Evolutionary conservation across 2,888 invertebrate species (phyloP).

Genomic region (Drosophila anomalata): DNA sequence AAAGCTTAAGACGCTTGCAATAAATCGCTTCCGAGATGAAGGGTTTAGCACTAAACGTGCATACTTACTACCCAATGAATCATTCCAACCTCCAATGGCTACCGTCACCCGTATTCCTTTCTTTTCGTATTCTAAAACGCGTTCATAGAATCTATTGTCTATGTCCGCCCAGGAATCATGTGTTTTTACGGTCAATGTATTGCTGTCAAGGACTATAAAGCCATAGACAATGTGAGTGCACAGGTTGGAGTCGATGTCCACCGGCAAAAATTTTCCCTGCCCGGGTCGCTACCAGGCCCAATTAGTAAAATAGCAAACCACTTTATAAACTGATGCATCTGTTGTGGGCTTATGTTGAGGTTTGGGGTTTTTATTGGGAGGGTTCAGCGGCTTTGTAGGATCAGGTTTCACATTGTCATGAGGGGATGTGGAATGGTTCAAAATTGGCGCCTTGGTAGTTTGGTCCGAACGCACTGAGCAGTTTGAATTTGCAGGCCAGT

Average conservation of each 20-base stretch:
- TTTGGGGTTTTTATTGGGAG: conserved; percentile 72
- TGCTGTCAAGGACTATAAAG: conserved; percentile 91
- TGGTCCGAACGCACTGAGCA: conserved; percentile 84
- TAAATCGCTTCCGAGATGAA: conserved; percentile 87
- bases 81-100: conserved; percentile 93
- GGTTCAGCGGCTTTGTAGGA: conserved; percentile 59
- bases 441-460: conserved; percentile 62
- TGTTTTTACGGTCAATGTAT: conserved; percentile 87
- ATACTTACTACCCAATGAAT: conserved; percentile 90
- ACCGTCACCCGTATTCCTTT: conserved; percentile 90
- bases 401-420: conserved; percentile 52
- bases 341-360: conserved; percentile 66
- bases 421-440: conserved; percentile 63
- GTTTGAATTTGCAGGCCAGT: conserved; percentile 90
- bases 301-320: conserved; percentile 93
- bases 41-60: conserved; percentile 87
- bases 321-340: conserved; percentile 84
- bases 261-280: conserved; percentile 90
- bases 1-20: conserved; percentile 87
- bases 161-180: conserved; percentile 92
- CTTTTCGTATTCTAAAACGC: conserved; percentile 87
- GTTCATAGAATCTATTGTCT: conserved; percentile 90
- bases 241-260: conserved; percentile 90
- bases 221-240: conserved; percentile 95
- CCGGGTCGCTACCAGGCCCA: conserved; percentile 93